Evolutionary conservation across 2,888 invertebrate species (phyloP).

Genomic region (Zeuzera pyrina): DNA sequence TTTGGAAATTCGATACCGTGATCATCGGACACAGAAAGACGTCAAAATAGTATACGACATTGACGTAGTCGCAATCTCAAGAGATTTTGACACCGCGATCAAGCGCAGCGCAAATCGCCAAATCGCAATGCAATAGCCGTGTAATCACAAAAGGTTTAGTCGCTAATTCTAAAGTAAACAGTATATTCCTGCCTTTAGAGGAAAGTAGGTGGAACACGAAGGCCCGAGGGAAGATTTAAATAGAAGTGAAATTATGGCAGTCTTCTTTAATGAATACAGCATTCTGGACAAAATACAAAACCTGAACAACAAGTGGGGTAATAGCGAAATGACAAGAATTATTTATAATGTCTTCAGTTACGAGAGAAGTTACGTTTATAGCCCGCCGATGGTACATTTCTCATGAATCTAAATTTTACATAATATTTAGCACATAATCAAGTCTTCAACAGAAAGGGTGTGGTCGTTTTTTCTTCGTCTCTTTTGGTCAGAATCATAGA

Average conservation of each 20-base stretch:
- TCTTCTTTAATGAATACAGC: neutral
- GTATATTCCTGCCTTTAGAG: too few species aligned
- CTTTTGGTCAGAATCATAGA: neutral
- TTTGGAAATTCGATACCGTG: too few species aligned
- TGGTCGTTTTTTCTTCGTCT: too few species aligned
- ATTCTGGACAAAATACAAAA: conserved; percentile 2
- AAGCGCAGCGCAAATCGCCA: too few species aligned
- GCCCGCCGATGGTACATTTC: conserved; percentile 8
- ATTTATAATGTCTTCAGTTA: conserved; percentile 4
- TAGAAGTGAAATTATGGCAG: conserved; percentile 2
- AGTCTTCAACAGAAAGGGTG: conserved; percentile 13
- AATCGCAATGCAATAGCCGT: too few species aligned
- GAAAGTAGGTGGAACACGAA: conserved; percentile 5
- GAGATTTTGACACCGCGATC: too few species aligned
- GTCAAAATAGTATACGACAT: too few species aligned
- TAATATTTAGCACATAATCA: conserved; percentile 13
- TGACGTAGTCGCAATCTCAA: too few species aligned
- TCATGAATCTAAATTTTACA: conserved; percentile 15
- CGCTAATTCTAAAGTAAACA: too few species aligned
- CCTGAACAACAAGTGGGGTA: conserved; percentile 8
- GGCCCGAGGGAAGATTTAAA: conserved; percentile 5
- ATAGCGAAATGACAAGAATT: conserved; percentile 5
- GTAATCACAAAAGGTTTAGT: too few species aligned
- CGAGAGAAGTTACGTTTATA: conserved; percentile 10
- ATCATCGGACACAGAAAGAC: too few species aligned